phyloP scores from a whole-genome alignment of 2,797 vertebrate species.

The Etheostoma perlongum region DNA sequence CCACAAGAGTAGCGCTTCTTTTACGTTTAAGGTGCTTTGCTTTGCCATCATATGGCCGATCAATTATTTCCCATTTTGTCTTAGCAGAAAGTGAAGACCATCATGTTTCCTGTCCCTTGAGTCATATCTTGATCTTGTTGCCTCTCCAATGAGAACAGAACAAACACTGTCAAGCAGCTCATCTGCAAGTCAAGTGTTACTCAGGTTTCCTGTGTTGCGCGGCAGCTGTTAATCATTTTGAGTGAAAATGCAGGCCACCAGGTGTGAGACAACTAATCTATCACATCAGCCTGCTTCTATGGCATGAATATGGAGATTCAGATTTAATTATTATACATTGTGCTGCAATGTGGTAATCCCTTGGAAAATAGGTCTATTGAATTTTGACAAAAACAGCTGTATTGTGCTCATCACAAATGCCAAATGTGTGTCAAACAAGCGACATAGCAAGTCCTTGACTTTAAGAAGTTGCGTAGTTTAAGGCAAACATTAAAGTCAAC shows the following conservation, averaged over 20 bases:
- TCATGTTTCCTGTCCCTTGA: conserved; percentile 39
- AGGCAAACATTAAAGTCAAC: conserved; percentile 58
- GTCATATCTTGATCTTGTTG: conserved; percentile 50
- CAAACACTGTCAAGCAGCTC: conserved; percentile 56
- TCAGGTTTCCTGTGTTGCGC: conserved; percentile 55
- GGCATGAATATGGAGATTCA: conserved; percentile 61
- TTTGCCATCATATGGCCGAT: conserved; percentile 36
- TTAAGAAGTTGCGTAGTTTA: conserved; percentile 48
- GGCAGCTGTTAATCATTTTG: conserved; percentile 69
- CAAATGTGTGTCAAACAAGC: conserved; percentile 24
- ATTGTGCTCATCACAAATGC: conserved; percentile 10
- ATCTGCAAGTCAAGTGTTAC: conserved; percentile 74
- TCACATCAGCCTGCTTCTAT: conserved; percentile 55
- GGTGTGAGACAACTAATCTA: conserved; percentile 68
- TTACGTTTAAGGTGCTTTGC: conserved; percentile 31
- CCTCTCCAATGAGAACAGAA: conserved; percentile 52
- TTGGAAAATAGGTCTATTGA: conserved; percentile 31
- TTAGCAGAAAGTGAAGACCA: conserved; percentile 34
- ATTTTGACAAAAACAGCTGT: conserved; percentile 40
- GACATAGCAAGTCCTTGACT: conserved; percentile 23
- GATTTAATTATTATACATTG: conserved; percentile 60
- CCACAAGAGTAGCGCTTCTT: conserved; percentile 29
- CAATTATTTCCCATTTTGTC: conserved; percentile 47
- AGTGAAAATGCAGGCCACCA: conserved; percentile 63
- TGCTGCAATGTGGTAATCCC: conserved; percentile 28